Percentiles rank a stretch among this genome's conserved stretches.
These are phyloP conservation scores for Phymatocera aterrima DNA, from an alignment of 2,888 invertebrate species.

Conservation along the genomic window DNA sequence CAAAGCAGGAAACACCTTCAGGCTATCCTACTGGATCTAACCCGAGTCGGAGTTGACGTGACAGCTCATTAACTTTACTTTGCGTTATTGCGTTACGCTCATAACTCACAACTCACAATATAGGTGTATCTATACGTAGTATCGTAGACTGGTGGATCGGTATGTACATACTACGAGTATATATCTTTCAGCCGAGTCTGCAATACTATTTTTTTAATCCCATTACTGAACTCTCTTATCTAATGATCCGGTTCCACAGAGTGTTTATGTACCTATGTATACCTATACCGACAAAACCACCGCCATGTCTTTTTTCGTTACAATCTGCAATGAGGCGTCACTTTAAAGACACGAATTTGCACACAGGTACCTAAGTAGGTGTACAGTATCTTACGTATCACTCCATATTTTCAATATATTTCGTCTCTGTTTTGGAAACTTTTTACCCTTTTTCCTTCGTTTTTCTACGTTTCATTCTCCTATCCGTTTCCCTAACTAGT, in stretches of 20 bases:
- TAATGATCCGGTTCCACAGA: neutral
- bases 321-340: neutral
- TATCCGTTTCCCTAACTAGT: no score
- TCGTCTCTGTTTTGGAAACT: no score
- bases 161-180: neutral
- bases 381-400: neutral
- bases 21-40: conserved; percentile 44
- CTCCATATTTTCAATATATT: neutral
- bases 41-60: conserved; percentile 42
- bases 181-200: neutral
- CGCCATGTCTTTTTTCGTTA: neutral
- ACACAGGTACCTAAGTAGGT: neutral
- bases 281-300: neutral
- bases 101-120: neutral
- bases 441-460: no score
- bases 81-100: conserved; percentile 43
- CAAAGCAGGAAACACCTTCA: conserved; percentile 40
- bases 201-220: neutral
- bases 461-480: no score
- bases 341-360: neutral
- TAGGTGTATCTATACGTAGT: no score
- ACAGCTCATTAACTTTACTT: conserved; percentile 48
- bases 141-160: neutral
- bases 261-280: neutral
- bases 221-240: conserved; percentile 30